phyloP scores from a whole-genome alignment of 2,113 vertebrate genomes.

The Tyrannus savana region DNA sequence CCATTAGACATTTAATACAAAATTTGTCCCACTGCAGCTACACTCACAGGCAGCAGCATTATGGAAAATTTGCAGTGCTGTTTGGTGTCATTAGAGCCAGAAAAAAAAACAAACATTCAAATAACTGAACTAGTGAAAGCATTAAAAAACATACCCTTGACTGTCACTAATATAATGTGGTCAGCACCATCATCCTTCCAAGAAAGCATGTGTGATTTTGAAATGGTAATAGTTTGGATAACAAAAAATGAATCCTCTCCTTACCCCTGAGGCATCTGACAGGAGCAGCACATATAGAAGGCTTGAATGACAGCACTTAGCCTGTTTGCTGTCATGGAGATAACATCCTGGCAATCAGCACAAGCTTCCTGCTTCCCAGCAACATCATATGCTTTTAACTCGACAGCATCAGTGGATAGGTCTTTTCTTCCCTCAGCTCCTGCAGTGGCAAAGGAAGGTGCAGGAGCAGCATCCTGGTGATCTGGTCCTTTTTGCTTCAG shows the following conservation, averaged over 20 bases:
- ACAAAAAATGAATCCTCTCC: conserved; percentile 43
- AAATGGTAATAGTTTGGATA: background rate
- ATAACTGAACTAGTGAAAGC: background rate
- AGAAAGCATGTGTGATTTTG: background rate
- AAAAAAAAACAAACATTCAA: background rate
- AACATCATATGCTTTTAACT: conserved; percentile 67
- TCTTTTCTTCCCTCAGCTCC: conserved; percentile 53
- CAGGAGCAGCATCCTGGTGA: conserved; percentile 71
- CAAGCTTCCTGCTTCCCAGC: conserved; percentile 81
- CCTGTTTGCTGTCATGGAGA: conserved; percentile 95
- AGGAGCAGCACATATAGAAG: conserved; percentile 98
- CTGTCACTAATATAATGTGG: background rate
- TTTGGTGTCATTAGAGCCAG: background rate
- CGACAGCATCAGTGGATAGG: conserved; percentile 40
- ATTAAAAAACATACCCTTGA: background rate
- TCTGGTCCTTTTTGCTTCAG: conserved; percentile 85
- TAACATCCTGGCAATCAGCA: conserved; percentile 91
- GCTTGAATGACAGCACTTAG: conserved; percentile 98
- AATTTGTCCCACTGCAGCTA: background rate
- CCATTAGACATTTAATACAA: background rate
- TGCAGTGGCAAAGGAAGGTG: conserved; percentile 62
- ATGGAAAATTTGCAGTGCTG: background rate
- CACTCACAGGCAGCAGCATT: background rate
- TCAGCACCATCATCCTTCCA: background rate
- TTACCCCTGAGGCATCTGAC: conserved; percentile 97